Percentiles rank a stretch among this genome's conserved stretches.
Conservation (phyloP, 2,888 invertebrate species). For the Bhutanitis thaidina region DNA sequence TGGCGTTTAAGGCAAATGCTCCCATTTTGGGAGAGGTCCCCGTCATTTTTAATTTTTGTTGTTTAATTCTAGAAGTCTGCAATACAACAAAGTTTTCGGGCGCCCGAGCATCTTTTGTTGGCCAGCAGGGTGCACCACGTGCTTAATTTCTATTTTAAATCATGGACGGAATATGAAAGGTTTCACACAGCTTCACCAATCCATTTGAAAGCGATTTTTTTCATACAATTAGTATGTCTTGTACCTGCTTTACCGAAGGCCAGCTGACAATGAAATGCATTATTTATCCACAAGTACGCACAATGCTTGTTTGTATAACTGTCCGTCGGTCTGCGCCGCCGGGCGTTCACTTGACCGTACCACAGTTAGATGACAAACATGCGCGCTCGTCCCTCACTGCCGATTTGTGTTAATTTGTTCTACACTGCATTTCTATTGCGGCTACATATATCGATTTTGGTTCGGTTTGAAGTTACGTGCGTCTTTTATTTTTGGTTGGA, state of each 20-base stretch:
- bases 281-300: constrained; percentile 63
- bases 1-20: too few relatives aligned
- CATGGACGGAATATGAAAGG: too few relatives aligned
- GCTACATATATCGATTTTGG: constrained; percentile 41
- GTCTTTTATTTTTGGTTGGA: too few relatives aligned
- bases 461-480: not conserved
- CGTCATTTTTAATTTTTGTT: too few relatives aligned
- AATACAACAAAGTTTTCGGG: too few relatives aligned
- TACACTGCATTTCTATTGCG: constrained; percentile 57
- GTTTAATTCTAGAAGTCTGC: too few relatives aligned
- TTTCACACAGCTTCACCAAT: too few relatives aligned
- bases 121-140: too few relatives aligned
- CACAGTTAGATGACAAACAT: constrained; percentile 71
- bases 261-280: constrained; percentile 68
- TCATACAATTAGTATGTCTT: constrained; percentile 45
- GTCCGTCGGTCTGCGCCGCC: constrained; percentile 48
- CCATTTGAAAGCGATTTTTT: too few relatives aligned
- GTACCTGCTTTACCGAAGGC: constrained; percentile 52
- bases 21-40: too few relatives aligned
- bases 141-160: too few relatives aligned
- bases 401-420: constrained; percentile 73
- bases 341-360: constrained; percentile 61
- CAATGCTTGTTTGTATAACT: constrained; percentile 73
- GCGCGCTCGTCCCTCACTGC: constrained; percentile 33
- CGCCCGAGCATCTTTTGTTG: too few relatives aligned